These are phyloP conservation scores for Crossoptilon crossoptilon DNA, from an alignment of 2,797 vertebrate genomes.

Conservation along the genomic window DNA sequence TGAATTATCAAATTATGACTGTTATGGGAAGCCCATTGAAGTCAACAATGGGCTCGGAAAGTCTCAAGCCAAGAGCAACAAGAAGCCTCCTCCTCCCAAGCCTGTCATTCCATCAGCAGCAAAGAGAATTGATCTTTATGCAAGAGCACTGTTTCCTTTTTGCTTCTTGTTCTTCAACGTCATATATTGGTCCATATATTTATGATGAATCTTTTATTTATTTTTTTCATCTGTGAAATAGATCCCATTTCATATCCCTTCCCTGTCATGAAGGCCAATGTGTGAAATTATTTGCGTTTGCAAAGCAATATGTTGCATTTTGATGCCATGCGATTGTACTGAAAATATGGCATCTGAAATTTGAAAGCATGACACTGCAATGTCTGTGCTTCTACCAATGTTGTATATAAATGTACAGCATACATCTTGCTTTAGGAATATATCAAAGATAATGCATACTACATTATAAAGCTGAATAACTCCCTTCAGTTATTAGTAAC, in stretches of 20 bases:
- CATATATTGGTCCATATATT: conserved; percentile 98
- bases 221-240: conserved; percentile 71
- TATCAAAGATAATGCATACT: conserved; percentile 68
- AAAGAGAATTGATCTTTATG: conserved; percentile 94
- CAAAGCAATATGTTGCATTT: conserved; percentile 81
- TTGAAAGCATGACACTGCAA: conserved; percentile 83
- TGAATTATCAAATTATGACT: conserved; percentile 98
- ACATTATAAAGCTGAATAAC: conserved; percentile 62
- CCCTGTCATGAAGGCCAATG: conserved; percentile 70
- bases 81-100: conserved; percentile 94
- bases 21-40: conserved; percentile 96
- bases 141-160: conserved; percentile 96
- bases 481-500: conserved; percentile 71
- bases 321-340: conserved; percentile 79
- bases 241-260: conserved; percentile 64
- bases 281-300: conserved; percentile 79
- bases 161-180: conserved; percentile 98
- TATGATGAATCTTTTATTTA: conserved; percentile 85
- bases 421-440: conserved; percentile 77
- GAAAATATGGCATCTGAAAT: conserved; percentile 74
- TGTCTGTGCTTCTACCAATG: conserved; percentile 73
- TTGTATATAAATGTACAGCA: conserved; percentile 83
- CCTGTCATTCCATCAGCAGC: conserved; percentile 97
- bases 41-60: conserved; percentile 85
- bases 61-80: conserved; percentile 92